phyloP scores from a whole-genome alignment of 2,797 vertebrate genomes.

The Tadarida brasiliensis region DNA sequence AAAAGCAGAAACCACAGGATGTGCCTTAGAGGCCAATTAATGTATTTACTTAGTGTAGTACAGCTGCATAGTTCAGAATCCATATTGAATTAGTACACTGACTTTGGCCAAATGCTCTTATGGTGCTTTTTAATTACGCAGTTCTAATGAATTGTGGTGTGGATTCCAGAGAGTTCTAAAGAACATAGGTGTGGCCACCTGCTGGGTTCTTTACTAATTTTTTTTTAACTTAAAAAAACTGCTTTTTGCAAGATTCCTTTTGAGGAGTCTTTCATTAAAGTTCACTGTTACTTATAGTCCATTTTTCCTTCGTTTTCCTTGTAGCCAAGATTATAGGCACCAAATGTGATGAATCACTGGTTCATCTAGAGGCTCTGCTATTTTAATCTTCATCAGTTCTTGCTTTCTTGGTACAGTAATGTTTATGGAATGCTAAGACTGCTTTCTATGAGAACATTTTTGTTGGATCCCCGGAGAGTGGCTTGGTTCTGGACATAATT shows the following conservation, averaged over 20 bases:
- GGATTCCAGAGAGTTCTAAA: conserved; percentile 39
- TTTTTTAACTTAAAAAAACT: neutral
- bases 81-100: conserved; percentile 44
- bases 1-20: conserved; percentile 4
- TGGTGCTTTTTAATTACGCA: neutral
- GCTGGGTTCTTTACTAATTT: neutral
- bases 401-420: conserved; percentile 37
- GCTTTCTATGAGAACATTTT: conserved; percentile 51
- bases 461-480: conserved; percentile 46
- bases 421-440: neutral
- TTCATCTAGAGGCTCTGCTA: conserved; percentile 12
- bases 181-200: neutral
- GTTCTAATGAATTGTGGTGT: conserved; percentile 30
- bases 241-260: conserved; percentile 30
- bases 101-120: conserved; percentile 48
- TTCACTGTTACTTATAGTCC: neutral
- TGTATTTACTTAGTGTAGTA: conserved; percentile 1
- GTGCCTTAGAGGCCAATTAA: neutral
- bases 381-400: conserved; percentile 46
- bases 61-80: neutral
- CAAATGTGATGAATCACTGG: neutral
- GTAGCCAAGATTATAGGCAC: neutral
- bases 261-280: conserved; percentile 34
- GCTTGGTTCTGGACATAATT: conserved; percentile 62
- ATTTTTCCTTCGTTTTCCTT: conserved; percentile 7